These are phyloP conservation scores for Podarcis siculus DNA, from an alignment of 2,797 vertebrate genomes.

Conservation along the genomic window DNA sequence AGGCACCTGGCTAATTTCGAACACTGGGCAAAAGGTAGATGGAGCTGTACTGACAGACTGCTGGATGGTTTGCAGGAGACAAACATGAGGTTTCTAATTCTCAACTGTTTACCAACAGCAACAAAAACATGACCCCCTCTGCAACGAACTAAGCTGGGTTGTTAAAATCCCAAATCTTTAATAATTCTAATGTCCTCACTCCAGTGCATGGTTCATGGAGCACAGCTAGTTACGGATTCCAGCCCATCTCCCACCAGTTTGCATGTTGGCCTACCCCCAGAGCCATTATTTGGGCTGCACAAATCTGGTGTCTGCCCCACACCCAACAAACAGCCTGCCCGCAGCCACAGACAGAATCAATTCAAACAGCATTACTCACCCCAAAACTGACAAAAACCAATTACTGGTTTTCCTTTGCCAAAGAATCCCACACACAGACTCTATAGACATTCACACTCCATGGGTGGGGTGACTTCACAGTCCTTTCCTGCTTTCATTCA, in stretches of 20 bases:
- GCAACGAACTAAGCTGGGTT: not conserved
- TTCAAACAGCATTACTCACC: not conserved
- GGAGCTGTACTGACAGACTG: not conserved
- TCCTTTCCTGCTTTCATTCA: not conserved
- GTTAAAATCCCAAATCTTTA: not conserved
- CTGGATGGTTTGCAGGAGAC: not conserved
- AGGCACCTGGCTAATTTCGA: too few species aligned
- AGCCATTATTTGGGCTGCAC: not conserved
- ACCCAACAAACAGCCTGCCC: too few species aligned
- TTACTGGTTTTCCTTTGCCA: not conserved
- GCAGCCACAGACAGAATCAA: not conserved
- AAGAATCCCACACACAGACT: not conserved
- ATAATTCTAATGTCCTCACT: not conserved
- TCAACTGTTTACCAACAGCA: not conserved
- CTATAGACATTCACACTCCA: not conserved
- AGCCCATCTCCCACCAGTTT: not conserved
- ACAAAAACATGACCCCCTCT: not conserved
- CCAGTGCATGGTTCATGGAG: not conserved
- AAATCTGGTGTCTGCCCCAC: too few species aligned
- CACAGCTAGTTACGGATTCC: not conserved
- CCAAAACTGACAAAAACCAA: not conserved
- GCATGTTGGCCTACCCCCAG: not conserved
- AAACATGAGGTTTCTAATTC: not conserved
- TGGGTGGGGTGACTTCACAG: not conserved
- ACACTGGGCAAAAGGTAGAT: not conserved